A percentile compares a stretch with the other conserved stretches of the same genome.
Conservation (phyloP, 1,140 invertebrate genomes). For the Frieseomelitta varia region DNA sequence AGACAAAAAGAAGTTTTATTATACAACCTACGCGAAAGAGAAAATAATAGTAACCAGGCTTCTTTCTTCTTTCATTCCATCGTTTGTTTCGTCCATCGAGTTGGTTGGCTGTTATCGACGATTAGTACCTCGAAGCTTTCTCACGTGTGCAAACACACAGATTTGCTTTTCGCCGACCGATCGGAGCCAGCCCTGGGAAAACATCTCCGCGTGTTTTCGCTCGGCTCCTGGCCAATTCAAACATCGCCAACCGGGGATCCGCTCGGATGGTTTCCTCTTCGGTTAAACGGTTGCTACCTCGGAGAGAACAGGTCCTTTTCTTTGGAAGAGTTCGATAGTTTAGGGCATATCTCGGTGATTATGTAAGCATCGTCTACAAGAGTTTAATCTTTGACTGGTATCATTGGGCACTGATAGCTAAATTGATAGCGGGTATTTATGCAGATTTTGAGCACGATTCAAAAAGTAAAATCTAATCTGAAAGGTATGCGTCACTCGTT, state of each 20-base stretch:
- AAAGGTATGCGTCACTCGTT: too few relatives aligned
- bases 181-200: conserved; percentile 48
- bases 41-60: not conserved
- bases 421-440: too few relatives aligned
- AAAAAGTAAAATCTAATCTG: too few relatives aligned
- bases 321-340: too few relatives aligned
- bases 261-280: not conserved
- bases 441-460: too few relatives aligned
- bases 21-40: too few relatives aligned
- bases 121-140: conserved; percentile 54
- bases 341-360: not conserved
- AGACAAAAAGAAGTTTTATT: too few relatives aligned
- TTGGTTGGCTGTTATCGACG: conserved; percentile 48
- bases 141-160: conserved; percentile 59
- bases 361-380: not conserved
- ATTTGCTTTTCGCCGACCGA: conserved; percentile 57
- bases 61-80: not conserved
- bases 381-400: too few relatives aligned
- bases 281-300: not conserved
- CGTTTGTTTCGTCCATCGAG: not conserved
- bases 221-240: conserved; percentile 46
- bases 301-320: not conserved
- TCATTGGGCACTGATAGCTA: too few relatives aligned
- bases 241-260: conserved; percentile 22
- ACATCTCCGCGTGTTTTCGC: conserved; percentile 54